Conservation (phyloP, 2,113 vertebrate genomes). For the Pholis gunnellus region DNA sequence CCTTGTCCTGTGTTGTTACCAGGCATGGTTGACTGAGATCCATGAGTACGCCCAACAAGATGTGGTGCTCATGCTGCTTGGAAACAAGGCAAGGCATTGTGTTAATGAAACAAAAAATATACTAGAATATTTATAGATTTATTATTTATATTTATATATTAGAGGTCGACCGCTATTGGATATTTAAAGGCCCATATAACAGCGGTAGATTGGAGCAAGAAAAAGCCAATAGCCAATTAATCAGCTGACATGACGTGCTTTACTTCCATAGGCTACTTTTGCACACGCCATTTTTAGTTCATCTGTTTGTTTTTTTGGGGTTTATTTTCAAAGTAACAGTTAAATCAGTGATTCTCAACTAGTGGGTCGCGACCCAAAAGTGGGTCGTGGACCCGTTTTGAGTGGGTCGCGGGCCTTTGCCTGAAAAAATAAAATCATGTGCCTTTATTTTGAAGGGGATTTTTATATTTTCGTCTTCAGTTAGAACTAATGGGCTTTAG, state of each 20-base stretch:
- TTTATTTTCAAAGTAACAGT: background rate
- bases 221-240: background rate
- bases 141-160: background rate
- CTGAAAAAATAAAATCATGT: too few relatives aligned
- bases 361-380: too few relatives aligned
- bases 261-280: background rate
- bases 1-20: conserved; percentile 43
- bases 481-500: background rate
- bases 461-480: background rate
- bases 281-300: background rate
- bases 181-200: background rate
- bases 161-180: background rate
- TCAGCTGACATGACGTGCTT: background rate
- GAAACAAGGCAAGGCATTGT: conserved; percentile 90
- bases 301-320: too few relatives aligned
- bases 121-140: too few relatives aligned
- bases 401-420: too few relatives aligned
- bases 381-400: too few relatives aligned
- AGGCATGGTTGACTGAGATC: conserved; percentile 97
- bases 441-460: too few relatives aligned
- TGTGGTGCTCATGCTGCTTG: conserved; percentile 94
- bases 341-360: too few relatives aligned
- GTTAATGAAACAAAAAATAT: conserved; percentile 3
- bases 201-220: background rate
- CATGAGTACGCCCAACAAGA: conserved; percentile 91